Conservation (phyloP, 2,797 vertebrate species). For the Zenarchopterus dispar region DNA sequence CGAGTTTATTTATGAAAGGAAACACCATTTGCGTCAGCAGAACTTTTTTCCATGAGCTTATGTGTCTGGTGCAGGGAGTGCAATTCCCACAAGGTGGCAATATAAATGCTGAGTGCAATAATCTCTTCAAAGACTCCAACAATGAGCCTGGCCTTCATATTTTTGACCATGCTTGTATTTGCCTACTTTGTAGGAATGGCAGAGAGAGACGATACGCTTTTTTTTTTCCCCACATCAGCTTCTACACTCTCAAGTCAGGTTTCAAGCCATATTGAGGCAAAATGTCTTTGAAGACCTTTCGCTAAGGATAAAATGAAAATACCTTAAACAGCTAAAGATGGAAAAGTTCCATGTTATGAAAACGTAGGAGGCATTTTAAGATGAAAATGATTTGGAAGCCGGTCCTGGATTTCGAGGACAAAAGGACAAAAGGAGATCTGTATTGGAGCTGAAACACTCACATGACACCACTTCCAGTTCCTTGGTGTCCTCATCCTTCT, state of each 20-base stretch:
- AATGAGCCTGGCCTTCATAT: neutral
- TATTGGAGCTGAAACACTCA: slow-evolving; percentile 63
- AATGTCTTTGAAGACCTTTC: no score
- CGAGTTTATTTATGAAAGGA: slow-evolving; percentile 76
- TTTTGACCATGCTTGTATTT: no score
- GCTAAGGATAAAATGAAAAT: no score
- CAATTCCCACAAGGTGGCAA: slow-evolving; percentile 64
- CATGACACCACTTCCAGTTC: slow-evolving; percentile 84
- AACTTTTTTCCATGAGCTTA: slow-evolving; percentile 49
- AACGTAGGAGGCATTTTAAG: no score
- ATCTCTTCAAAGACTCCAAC: neutral
- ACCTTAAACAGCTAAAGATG: no score
- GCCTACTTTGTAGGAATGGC: no score
- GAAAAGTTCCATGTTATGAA: no score
- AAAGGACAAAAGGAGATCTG: neutral
- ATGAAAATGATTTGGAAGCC: no score
- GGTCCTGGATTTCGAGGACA: neutral
- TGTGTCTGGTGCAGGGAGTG: slow-evolving; percentile 31
- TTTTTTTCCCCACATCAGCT: no score
- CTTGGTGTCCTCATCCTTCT: slow-evolving; percentile 93
- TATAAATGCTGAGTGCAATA: slow-evolving; percentile 12
- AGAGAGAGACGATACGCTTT: no score
- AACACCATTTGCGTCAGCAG: slow-evolving; percentile 70
- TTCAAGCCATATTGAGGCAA: no score
- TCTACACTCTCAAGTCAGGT: no score